phyloP scores from a whole-genome alignment of 2,797 vertebrate species.

The Sebastes taczanowskii region DNA sequence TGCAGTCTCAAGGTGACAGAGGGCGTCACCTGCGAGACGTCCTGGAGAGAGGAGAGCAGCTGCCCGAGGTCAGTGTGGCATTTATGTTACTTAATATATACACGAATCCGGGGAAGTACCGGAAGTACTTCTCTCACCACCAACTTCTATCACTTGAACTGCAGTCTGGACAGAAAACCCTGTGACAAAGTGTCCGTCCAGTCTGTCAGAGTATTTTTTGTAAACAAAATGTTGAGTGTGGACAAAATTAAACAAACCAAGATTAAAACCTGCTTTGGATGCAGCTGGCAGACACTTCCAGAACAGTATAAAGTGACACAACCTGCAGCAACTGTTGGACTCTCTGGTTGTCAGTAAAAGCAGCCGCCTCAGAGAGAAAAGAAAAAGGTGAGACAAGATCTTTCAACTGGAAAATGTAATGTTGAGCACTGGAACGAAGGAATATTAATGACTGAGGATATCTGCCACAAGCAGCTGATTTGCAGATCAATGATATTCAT shows the following conservation, averaged over 20 bases:
- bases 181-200: background rate
- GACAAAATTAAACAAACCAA: background rate
- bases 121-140: background rate
- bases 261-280: background rate
- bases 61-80: slow-evolving; percentile 83
- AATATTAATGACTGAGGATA: background rate
- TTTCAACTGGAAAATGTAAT: background rate
- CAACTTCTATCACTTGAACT: background rate
- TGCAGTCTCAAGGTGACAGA: slow-evolving; percentile 85
- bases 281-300: background rate
- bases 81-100: too few species aligned
- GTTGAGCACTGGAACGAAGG: too few species aligned
- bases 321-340: background rate
- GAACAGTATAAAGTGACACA: background rate
- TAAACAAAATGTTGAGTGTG: background rate
- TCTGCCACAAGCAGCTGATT: background rate
- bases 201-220: background rate
- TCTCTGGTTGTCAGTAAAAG: background rate
- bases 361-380: background rate
- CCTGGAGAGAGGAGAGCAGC: slow-evolving; percentile 85
- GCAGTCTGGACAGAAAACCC: background rate
- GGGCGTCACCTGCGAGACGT: slow-evolving; percentile 86
- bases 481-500: background rate
- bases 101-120: too few species aligned
- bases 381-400: background rate